Base-by-base conservation (phyloP, 2,113 vertebrate genomes). In the Balaeniceps rex region DNA sequence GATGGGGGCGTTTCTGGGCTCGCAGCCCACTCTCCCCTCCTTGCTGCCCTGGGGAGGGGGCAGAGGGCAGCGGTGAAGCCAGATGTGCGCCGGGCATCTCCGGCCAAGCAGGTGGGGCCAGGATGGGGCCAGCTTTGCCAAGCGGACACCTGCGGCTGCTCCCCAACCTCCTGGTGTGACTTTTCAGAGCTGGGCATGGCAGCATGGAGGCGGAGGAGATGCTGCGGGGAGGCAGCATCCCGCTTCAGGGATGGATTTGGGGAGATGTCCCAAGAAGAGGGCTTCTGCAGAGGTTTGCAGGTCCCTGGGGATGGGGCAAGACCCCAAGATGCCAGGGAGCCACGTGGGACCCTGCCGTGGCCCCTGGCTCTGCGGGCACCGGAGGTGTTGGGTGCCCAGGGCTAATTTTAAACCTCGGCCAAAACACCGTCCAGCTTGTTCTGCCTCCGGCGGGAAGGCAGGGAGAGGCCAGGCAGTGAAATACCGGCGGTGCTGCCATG, bases 361-460 rank as follows among this genome's bases (percentile, higher is more conserved):
- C 34, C 61, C 14, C 12, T 36, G 34, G 12, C n/a, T 71, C 60
- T 58, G 0, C 7, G 6, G 28, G 15, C 13, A 16, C 36, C 0
- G 2, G 17, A 13, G 33, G 10, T 55, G 23, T 89, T 34, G 9
- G 19, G 7, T 74, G 22, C 24, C 49, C 4, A 8, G 7, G 26
- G 40, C 44, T 91, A 52, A 47, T 88, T 95, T 77, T 88, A 77
- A 83, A 52, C 40, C 28, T 64, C 4, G 1, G 21, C 70, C 8
- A 5, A 54, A 81, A 87, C 52, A 47, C 12, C 1, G 1, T 51
- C 36, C 1, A 1, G 49, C 14, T 87, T 61, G 46, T 88, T 89
- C 58, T 87, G 44, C 31, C 51, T 92, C 28, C 2, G 3, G 14
- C 7, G 0, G 52, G 33, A 25, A 68, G 66, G 61, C 60, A 63